Evolutionary conservation across 2,113 vertebrate genomes (phyloP), one percentile per base, ranked within the genome.

Genomic region (Hucho hucho): DNA sequence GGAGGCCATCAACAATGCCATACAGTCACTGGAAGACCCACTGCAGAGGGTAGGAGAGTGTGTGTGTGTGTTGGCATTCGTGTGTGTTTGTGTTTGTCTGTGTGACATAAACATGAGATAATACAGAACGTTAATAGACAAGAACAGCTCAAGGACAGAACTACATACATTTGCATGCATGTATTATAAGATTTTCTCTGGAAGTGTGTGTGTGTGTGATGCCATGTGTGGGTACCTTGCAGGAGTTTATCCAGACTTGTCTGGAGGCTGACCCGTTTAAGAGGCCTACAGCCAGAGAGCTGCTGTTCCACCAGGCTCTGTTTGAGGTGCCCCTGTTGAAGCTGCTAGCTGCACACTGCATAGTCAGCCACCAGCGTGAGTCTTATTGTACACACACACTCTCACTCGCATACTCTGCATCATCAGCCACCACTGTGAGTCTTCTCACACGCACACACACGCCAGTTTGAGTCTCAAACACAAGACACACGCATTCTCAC

Each of bases 191-290:
- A 37, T 37, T 37, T 37, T 9, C 7, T 7, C 37, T 37, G 64
- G 20, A n/a, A 49, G 14, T 53, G 68, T 66, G 58, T 69, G 65
- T 77, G n/a, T n/a, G 6, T 83, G 68, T 81, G 24, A 49, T 79
- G 7, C 24, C 29, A 32, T 32, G 1, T 47, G 13, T 47, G 67
- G 24, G 67, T 47, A 64, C 5, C 53, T 5, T 79, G 32, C 69
- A 98, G 97, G 96, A 97, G 86, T 95, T 99, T 80, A 98, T 99
- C 78, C 96, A 98, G 78, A 98, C 95, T 90, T 99, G 97, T 92
- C 92, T 99, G 43, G 95, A 97, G 6, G 86, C 92, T 87, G 95
- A 98, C 81, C 96, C 96, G 7, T 76, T 81, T 73, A 91, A 87
- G 64, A 93, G 97, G 18, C 97, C 97, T 12, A 98, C 96, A 2